Evolutionary conservation across 1,140 invertebrate species (phyloP).

Genomic region (Prorops nasuta): DNA sequence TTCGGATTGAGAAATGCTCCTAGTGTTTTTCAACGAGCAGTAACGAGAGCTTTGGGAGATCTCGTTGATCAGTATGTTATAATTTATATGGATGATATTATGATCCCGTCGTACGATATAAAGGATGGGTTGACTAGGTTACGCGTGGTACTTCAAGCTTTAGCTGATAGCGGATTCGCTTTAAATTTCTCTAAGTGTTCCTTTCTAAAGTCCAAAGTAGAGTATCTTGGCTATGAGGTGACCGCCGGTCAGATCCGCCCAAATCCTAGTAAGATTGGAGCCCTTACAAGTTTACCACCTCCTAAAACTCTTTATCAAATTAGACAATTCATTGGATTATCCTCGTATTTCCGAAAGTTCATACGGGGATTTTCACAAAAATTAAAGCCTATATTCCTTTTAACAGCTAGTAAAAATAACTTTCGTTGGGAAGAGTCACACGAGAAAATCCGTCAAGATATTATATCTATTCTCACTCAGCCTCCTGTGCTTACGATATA

Average conservation of each 20-base stretch:
- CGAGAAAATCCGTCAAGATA: neutral
- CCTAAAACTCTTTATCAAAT: slow-evolving; percentile 32
- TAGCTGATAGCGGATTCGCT: slow-evolving; percentile 15
- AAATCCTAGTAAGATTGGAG: slow-evolving; percentile 18
- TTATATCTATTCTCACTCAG: neutral
- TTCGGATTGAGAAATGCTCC: neutral
- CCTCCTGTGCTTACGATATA: neutral
- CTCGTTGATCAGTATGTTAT: slow-evolving; percentile 3
- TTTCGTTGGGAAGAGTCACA: neutral
- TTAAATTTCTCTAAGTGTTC: slow-evolving; percentile 31
- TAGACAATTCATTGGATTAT: slow-evolving; percentile 28
- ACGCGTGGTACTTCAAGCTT: slow-evolving; percentile 16
- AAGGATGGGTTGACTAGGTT: slow-evolving; percentile 26
- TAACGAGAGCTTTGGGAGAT: slow-evolving; percentile 8
- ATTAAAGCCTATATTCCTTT: slow-evolving; percentile 21
- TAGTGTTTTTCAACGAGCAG: neutral
- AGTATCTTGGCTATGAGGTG: slow-evolving; percentile 35
- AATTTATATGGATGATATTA: slow-evolving; percentile 21
- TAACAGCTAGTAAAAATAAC: neutral
- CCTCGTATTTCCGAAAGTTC: slow-evolving; percentile 36
- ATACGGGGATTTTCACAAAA: slow-evolving; percentile 30
- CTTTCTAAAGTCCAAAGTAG: slow-evolving; percentile 30
- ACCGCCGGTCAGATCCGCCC: slow-evolving; percentile 19
- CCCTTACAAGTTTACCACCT: slow-evolving; percentile 15
- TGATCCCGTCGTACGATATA: slow-evolving; percentile 11